Evolutionary conservation across 1,140 invertebrate genomes (phyloP), one percentile per base, ranked within the genome.

Genomic region (Trichogramma pretiosum): DNA sequence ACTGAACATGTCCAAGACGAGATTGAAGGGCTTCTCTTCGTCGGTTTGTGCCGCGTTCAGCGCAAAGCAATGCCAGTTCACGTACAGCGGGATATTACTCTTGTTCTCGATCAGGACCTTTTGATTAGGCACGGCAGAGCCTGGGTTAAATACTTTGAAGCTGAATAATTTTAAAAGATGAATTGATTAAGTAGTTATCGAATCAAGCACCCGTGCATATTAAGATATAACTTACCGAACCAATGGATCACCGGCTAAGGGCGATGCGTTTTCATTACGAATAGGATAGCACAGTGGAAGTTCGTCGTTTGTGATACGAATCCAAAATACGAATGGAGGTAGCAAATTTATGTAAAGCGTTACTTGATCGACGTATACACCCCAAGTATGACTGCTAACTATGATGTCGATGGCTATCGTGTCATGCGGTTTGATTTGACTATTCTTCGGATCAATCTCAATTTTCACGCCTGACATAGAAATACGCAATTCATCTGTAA

Each of bases 301-400:
- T 16, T 62, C 61, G 24, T 63, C 44, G 7, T 72, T 59, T 50
- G 71, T 58, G 2, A 71, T 51, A 11, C 62, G 46, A 14, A 72
- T 28, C 18, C 54, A 59, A 46, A 70, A 58, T 21, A 38, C 49
- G 43, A 63, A 68, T 2, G 53, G 45, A 2, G 59, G 56, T 16
- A 72, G 50, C 24, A 64, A 46, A 30, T 57, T 46, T 5, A 72
- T 58, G 22, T 64, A 59, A 18, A 73, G 56, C 2, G 58, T 49
- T n/a, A 73, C 53, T 57, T 70, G 57, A 36, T 73, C 69, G 0
- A 55, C 41, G 49, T 73, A 73, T 33, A 57, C 55, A 5, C 70
- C 70, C 63, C 63, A 73, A 9, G 67, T 68, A 30, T 65, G 66
- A 5, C 64, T 61, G 22, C 61, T 69, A 8, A 68, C 61, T 46